Percentiles rank a stretch among this genome's conserved stretches.
Evolutionary conservation across 2,888 invertebrate genomes (phyloP).

Genomic region (Sinodicranocentrus sp.): DNA sequence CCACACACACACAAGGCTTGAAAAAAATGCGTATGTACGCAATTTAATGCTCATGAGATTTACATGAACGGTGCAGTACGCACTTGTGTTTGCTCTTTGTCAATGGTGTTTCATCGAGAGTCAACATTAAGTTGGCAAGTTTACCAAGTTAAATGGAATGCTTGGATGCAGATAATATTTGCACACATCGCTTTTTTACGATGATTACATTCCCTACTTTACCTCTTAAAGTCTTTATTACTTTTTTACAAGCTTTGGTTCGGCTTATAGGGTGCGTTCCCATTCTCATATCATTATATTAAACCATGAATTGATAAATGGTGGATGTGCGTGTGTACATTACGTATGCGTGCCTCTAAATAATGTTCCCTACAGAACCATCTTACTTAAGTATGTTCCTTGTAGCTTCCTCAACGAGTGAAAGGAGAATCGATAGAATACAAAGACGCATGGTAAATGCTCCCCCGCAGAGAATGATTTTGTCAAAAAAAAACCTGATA

Average conservation of each 20-base stretch:
- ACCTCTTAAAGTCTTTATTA: slow-evolving; percentile 36
- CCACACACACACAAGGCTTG: not conserved
- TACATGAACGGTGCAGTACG: slow-evolving; percentile 24
- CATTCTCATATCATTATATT: not conserved
- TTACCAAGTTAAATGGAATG: slow-evolving; percentile 51
- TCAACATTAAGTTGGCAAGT: slow-evolving; percentile 63
- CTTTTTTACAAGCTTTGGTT: not conserved
- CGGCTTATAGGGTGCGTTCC: not conserved
- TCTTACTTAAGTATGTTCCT: too few species aligned
- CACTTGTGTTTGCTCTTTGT: slow-evolving; percentile 48
- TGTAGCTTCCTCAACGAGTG: not conserved
- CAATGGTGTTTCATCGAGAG: slow-evolving; percentile 31
- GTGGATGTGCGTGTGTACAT: not conserved
- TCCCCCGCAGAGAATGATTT: slow-evolving; percentile 52
- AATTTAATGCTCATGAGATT: slow-evolving; percentile 50
- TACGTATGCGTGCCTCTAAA: not conserved
- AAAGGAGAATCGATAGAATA: not conserved
- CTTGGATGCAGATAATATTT: slow-evolving; percentile 49
- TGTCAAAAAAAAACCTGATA: too few species aligned
- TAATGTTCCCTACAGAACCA: not conserved
- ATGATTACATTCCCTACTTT: slow-evolving; percentile 8
- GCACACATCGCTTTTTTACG: slow-evolving; percentile 41
- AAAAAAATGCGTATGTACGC: slow-evolving; percentile 32
- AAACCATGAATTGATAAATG: slow-evolving; percentile 38
- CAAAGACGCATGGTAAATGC: slow-evolving; percentile 14